Percentiles rank a stretch among this genome's conserved stretches.
These are phyloP conservation scores for Vulpes vulpes DNA, from an alignment of 2,113 vertebrate genomes.

Conservation along the genomic window DNA sequence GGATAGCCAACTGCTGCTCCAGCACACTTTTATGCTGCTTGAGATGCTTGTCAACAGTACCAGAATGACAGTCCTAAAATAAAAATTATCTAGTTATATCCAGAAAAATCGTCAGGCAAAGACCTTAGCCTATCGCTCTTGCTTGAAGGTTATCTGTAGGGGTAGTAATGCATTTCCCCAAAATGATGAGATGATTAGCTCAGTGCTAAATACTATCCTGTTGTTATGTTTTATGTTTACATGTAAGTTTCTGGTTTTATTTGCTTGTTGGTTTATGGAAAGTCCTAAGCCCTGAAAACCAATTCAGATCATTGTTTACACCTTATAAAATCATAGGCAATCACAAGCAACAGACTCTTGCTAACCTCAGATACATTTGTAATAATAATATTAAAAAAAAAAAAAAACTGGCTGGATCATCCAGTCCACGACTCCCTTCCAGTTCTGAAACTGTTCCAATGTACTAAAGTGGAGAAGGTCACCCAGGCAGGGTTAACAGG, in stretches of 20 bases:
- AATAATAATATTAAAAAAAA: neutral
- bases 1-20: neutral
- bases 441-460: neutral
- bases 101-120: neutral
- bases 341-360: neutral
- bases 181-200: slow-evolving; percentile 30
- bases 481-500: neutral
- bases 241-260: neutral
- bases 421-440: neutral
- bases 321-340: neutral
- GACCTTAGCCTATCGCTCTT: neutral
- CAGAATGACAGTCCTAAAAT: slow-evolving; percentile 12
- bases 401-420: neutral
- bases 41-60: slow-evolving; percentile 41
- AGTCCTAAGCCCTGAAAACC: neutral
- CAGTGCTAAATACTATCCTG: neutral
- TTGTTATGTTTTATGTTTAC: neutral
- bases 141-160: neutral
- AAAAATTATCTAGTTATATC: neutral
- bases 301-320: neutral
- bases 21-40: slow-evolving; percentile 18
- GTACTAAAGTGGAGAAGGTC: neutral
- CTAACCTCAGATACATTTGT: neutral
- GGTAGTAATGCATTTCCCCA: neutral
- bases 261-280: neutral